These are phyloP conservation scores for Pseudobourletiella spinata DNA, from an alignment of 1,140 invertebrate genomes.

Conservation along the genomic window DNA sequence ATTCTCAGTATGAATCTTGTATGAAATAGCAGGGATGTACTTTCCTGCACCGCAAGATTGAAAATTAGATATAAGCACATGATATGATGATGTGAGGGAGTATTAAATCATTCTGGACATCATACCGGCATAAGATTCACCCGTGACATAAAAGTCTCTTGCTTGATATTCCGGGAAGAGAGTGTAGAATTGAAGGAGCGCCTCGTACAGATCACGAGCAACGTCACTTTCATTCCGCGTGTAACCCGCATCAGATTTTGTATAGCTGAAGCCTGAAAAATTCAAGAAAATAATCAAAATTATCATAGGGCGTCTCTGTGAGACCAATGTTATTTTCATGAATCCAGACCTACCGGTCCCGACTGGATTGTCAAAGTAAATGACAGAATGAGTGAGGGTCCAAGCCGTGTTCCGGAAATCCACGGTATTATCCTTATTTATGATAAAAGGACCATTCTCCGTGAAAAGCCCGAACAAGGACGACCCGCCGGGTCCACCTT, in stretches of 20 bases:
- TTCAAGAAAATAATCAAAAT: background rate
- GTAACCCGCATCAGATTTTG: constrained; percentile 53
- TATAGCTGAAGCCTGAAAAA: constrained; percentile 59
- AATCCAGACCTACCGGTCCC: constrained; percentile 39
- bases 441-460: constrained; percentile 46
- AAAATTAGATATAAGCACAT: too few relatives aligned
- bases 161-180: constrained; percentile 56
- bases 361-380: constrained; percentile 50
- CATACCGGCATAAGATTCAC: constrained; percentile 79
- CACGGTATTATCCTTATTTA: constrained; percentile 40
- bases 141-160: constrained; percentile 66
- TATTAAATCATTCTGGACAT: too few relatives aligned
- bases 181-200: constrained; percentile 60
- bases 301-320: background rate
- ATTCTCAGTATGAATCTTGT: constrained; percentile 63
- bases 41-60: too few relatives aligned
- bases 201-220: constrained; percentile 55
- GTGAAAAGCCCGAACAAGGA: constrained; percentile 48
- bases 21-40: constrained; percentile 67
- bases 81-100: too few relatives aligned
- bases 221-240: constrained; percentile 56
- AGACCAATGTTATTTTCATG: background rate
- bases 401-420: constrained; percentile 40
- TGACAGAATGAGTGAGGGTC: constrained; percentile 44
- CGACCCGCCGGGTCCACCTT: constrained; percentile 46